Evolutionary conservation across 2,888 invertebrate species (phyloP), one percentile per base, ranked within the genome.

Genomic region (Parelbella ahira): DNA sequence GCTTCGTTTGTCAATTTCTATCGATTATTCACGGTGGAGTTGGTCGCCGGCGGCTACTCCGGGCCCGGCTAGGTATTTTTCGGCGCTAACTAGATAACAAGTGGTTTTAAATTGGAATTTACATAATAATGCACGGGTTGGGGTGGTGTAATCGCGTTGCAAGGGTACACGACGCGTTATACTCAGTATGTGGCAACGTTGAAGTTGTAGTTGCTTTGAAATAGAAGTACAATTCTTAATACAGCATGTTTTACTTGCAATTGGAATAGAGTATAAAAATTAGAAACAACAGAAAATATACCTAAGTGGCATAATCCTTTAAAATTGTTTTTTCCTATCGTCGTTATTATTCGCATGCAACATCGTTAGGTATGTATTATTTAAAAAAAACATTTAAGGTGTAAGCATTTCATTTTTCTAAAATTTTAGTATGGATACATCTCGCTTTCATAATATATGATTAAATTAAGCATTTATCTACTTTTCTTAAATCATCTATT

Each of bases 1-100:
- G 88, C 78, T 86, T 88, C 87, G 87, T 87, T 88, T 86, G 86
- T 83, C 87, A 86, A 87, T 86, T 74, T 73, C 69, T 69, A 81
- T 87, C 78, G 88, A 87, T 88, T 88, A 87, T 67, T 61, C 63
- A 68, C 76, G 71, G 72, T 60, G 68, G 60, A 76, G 77, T 72
- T 60, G 70, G 59, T 75, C 69, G 86, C 87, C 87, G 63, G 56
- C 53, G 86, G 86, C 83, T 74, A 80, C 74, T 68, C 71, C 62
- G 83, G 76, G 75, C 66, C n/a, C 55, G 66, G 65, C 67, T 82
- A 84, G 83, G 81, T 81, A 84, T 87, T 87, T 84, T 82, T 84
- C 76, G 74, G 67, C 66, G 62, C 81, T 87, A 87, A 87, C 86
- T 86, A 86, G 83, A 83, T 87, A 87, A 87, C 86, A 83, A 87